Base-by-base conservation (phyloP, 2,888 invertebrate species). In the Tenthredo notha region DNA sequence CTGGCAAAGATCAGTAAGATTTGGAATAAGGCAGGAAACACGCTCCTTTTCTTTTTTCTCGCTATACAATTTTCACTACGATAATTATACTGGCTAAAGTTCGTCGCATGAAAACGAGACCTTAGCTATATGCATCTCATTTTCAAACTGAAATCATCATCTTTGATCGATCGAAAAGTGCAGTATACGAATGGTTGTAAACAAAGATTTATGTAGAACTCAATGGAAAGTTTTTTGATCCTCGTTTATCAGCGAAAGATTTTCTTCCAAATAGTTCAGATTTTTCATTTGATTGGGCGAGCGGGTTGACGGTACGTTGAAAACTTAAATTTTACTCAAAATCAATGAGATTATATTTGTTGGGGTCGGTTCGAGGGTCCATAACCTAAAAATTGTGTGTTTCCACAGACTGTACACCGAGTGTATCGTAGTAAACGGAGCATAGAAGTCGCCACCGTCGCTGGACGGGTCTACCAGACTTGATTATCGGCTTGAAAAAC, bases 381-480 rank as follows among this genome's bases (percentile, higher is more conserved):
- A 40, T 80, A 80, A 80, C 80, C 80, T 80, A 58, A n/a, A 61
- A 80, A 43, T 80, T 61, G 25, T 50, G 80, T 61, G 40, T 80
- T 37, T 33, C 15, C 37, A 61, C 37, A 58, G 61, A 61, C 80
- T 80, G 80, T 40, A 80, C 58, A 21, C 37, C 40, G 58, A 40
- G 54, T 21, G 0, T 10, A 40, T 18, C 21, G 61, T 12, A 9
- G 80, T 37, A 18, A 9, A 37, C 58, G 58, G 10, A 37, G 37
- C 80, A 61, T 61, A 80, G 80, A 80, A 58, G 80, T 80, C 80
- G 80, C 80, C 61, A 80, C 80, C 21, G 58, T 80, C 80, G 80
- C 61, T 61, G 25, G n/a, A 61, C 80, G 58, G 40, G 25, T 29
- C n/a, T 21, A 37, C 7, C 61, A 33, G 37, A 61, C 37, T 58